phyloP scores from a whole-genome alignment of 1,140 invertebrate species.

The Mycetomoellerius zeteki region DNA sequence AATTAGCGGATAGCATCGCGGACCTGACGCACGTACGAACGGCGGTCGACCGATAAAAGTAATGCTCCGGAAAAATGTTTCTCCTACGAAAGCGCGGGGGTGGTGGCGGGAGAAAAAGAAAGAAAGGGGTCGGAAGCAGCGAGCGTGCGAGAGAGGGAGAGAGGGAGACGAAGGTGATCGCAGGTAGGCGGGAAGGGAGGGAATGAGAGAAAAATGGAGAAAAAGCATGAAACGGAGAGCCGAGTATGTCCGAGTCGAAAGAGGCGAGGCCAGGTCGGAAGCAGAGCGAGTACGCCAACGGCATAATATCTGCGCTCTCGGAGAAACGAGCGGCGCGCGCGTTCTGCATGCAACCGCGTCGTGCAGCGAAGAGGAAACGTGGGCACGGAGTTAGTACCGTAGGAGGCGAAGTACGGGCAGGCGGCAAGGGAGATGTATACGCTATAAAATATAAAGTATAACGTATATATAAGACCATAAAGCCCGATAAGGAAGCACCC shows the following conservation, averaged over 20 bases:
- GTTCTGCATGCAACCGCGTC: slow-evolving; percentile 67
- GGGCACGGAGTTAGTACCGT: neutral
- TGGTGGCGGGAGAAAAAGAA: neutral
- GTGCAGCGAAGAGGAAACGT: slow-evolving; percentile 35
- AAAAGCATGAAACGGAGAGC: slow-evolving; percentile 53
- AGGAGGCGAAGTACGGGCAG: neutral
- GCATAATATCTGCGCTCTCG: slow-evolving; percentile 69
- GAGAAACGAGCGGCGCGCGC: slow-evolving; percentile 66
- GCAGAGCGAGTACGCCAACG: slow-evolving; percentile 58
- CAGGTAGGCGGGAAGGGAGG: neutral
- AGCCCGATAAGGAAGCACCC: slow-evolving; percentile 73
- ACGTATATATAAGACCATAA: slow-evolving; percentile 76
- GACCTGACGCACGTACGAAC: slow-evolving; percentile 66
- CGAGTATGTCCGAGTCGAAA: slow-evolving; percentile 53
- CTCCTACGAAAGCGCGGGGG: slow-evolving; percentile 50
- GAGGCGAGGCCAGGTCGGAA: slow-evolving; percentile 56
- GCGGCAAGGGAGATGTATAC: slow-evolving; percentile 57
- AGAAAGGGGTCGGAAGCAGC: neutral
- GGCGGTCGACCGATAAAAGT: slow-evolving; percentile 71
- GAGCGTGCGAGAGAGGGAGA: no score
- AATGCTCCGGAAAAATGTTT: slow-evolving; percentile 76
- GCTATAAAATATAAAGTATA: slow-evolving; percentile 78
- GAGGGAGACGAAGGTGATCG: neutral
- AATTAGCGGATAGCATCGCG: slow-evolving; percentile 76
- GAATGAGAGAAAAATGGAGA: slow-evolving; percentile 41